Evolutionary conservation across 2,888 invertebrate genomes (phyloP).

Genomic region (Drosophila paucipuncta): DNA sequence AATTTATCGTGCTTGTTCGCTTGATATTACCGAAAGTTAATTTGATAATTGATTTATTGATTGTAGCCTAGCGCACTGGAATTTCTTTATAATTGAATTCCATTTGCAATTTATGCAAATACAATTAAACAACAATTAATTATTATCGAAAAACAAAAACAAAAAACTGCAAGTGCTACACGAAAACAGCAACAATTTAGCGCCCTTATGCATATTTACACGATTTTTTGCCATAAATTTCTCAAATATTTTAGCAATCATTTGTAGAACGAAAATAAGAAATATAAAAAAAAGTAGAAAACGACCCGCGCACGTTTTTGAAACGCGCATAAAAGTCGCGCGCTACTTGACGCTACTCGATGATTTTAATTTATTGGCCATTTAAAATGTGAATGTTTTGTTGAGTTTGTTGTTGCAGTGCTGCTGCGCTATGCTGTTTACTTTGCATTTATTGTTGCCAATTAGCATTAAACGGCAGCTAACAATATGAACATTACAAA

Average conservation of each 20-base stretch:
- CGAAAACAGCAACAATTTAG: conserved; percentile 25
- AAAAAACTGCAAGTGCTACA: conserved; percentile 4
- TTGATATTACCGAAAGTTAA: conserved; percentile 27
- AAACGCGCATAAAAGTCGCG: conserved; percentile 41
- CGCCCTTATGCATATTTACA: conserved; percentile 66
- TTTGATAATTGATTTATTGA: conserved; percentile 47
- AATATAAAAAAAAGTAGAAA: neutral
- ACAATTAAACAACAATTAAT: conserved; percentile 68
- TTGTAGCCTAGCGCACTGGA: conserved; percentile 33
- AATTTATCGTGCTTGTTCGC: conserved; percentile 11
- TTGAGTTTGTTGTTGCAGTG: conserved; percentile 19
- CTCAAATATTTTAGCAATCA: conserved; percentile 23
- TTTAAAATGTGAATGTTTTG: conserved; percentile 64
- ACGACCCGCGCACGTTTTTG: conserved; percentile 23
- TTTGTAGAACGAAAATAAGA: conserved; percentile 8
- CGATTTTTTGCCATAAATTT: conserved; percentile 70
- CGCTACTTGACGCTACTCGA: conserved; percentile 20
- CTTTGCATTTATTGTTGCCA: conserved; percentile 66
- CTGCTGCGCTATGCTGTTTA: conserved; percentile 42
- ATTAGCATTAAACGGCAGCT: conserved; percentile 68
- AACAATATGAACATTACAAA: conserved; percentile 19
- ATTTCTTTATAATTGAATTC: conserved; percentile 61
- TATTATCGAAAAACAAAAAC: conserved; percentile 14
- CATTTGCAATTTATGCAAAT: conserved; percentile 68
- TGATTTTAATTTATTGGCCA: conserved; percentile 67